phyloP scores from a whole-genome alignment of 1,140 invertebrate species.

The Drosophila cardini region DNA sequence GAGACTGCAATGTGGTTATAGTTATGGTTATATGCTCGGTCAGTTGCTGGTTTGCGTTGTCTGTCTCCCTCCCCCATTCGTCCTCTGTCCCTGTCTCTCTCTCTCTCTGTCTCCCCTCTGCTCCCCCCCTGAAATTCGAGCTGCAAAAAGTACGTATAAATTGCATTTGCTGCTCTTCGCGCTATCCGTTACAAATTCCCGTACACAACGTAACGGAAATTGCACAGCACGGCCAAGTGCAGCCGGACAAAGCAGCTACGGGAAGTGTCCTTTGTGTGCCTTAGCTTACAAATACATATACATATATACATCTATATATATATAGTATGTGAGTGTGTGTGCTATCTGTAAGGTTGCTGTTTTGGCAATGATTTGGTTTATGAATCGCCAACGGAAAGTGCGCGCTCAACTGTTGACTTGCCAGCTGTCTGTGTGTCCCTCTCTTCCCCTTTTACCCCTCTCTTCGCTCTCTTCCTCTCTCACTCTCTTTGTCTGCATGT shows the following conservation, averaged over 20 bases:
- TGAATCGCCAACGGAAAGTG: constrained; percentile 50
- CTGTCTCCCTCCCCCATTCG: background rate
- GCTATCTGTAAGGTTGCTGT: constrained; percentile 36
- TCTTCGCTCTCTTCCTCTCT: too few species aligned
- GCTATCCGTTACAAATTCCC: constrained; percentile 27
- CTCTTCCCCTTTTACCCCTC: too few species aligned
- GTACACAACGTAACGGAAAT: constrained; percentile 49
- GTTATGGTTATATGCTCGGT: constrained; percentile 35
- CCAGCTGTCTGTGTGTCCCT: background rate
- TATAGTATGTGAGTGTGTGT: constrained; percentile 7
- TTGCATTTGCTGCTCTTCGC: constrained; percentile 50
- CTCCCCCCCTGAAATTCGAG: constrained; percentile 12
- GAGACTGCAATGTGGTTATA: constrained; percentile 41
- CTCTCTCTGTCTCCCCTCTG: background rate
- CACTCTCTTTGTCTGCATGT: background rate
- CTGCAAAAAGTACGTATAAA: constrained; percentile 48
- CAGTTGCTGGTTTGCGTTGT: constrained; percentile 1
- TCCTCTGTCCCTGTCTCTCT: background rate
- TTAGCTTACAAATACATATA: background rate
- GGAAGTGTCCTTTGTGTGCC: constrained; percentile 46
- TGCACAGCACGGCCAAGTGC: constrained; percentile 54
- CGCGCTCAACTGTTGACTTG: constrained; percentile 38
- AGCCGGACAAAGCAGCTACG: constrained; percentile 47
- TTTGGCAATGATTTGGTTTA: constrained; percentile 58
- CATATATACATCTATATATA: constrained; percentile 5